Evolutionary conservation across 1,140 invertebrate species (phyloP).

Genomic region (Sycophila sp.): DNA sequence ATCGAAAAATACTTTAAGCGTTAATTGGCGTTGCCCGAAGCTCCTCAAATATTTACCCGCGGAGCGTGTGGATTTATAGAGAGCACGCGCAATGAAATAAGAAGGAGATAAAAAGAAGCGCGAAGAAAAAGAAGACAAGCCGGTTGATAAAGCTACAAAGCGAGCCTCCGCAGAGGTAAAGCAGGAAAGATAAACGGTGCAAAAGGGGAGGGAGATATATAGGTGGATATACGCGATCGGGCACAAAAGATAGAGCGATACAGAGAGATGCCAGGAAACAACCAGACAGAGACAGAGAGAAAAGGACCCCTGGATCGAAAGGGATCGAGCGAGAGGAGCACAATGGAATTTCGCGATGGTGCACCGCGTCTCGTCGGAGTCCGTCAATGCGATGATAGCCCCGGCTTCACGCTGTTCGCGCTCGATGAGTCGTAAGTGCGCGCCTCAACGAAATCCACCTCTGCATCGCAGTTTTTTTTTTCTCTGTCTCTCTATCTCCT

Average conservation of each 20-base stretch:
- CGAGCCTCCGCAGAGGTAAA: neutral
- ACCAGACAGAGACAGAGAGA: too few relatives aligned
- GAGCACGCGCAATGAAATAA: neutral
- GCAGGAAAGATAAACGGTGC: too few relatives aligned
- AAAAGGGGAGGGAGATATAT: too few relatives aligned
- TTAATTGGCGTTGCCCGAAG: too few relatives aligned
- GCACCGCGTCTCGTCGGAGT: neutral
- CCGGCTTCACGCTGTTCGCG: neutral
- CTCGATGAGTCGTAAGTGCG: neutral
- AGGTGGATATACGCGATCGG: neutral
- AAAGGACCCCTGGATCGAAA: neutral
- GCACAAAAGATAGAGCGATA: slow-evolving; percentile 3
- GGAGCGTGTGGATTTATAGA: too few relatives aligned
- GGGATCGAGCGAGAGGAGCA: neutral
- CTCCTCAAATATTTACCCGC: too few relatives aligned
- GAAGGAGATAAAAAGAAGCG: neutral
- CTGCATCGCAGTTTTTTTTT: neutral
- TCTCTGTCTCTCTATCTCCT: neutral
- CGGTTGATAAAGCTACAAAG: neutral
- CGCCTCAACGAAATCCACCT: neutral
- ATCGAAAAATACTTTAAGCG: too few relatives aligned
- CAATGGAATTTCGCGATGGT: slow-evolving; percentile 14
- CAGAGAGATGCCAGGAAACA: too few relatives aligned
- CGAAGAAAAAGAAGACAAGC: neutral
- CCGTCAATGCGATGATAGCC: neutral